Evolutionary conservation across 64 coral and sea anemone genomes (phyloP), one percentile per base, ranked within the genome.

Genomic region (Exaiptasia diaphana): DNA sequence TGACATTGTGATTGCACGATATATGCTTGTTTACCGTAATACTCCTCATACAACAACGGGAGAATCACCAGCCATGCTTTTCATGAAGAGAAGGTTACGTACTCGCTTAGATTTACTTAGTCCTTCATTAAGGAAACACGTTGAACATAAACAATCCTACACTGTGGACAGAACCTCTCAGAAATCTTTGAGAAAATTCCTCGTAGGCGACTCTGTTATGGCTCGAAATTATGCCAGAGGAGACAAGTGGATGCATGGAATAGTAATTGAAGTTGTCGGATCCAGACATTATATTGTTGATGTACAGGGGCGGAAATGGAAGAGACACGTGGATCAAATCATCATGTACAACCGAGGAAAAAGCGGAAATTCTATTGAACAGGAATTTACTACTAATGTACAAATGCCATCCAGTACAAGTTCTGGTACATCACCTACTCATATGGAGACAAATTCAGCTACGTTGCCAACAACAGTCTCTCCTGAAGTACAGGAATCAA

Each of bases 241-340:
- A 65, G 56, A 40, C 32, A 80, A 80, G 49, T 80, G 77, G 77
- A 44, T 80, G 41, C 60, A 4, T 80, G 77, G 53, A 59, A 50
- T 73, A 0, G 6, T 85, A 10, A 60, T 49, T 85, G 68, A 85
- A 54, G 68, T 74, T 18, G 36, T 85, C 43, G 69, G 82, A 31
- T 85, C 82, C 30, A 12, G 68, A 31, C 82, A 85, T 40, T 74
- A 85, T 40, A 85, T 85, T 1, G 82, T 85, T 58, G 36, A 74
- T 0, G 82, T 74, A 42, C 15, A 64, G 46, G 82, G 68, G 3
- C 56, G 36, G 20, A 20, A 39, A 69, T 74, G 82, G 82, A 85
- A 85, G 60, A 35, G 68, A 85, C 82, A 85, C 31, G 30, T 85
- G 11, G 69, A 85, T 41, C 68, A 73, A 61, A n/a, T 74, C n/a